Evolutionary conservation across 2,797 vertebrate species (phyloP), one percentile per base, ranked within the genome.

Genomic region (Mormyrus proboscirostris): DNA sequence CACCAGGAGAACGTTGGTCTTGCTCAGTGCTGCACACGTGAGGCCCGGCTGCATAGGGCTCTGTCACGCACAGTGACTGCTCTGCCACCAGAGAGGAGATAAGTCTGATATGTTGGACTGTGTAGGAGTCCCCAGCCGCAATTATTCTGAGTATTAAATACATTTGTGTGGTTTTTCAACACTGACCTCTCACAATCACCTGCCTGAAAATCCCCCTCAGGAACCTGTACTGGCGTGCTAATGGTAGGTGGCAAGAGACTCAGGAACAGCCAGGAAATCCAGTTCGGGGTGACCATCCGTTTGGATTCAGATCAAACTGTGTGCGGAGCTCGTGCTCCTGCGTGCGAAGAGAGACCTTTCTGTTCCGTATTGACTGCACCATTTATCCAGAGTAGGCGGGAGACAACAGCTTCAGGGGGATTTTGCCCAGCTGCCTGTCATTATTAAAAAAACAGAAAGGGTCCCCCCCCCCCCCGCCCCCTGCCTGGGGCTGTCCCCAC

Each of bases 331-430:
- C 4, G 14, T 86, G 84, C 22, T 22, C 25, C 50, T 1, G 25
- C 7, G 29, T 62, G 65, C 0, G 50, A 33, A 19, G 47, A 87
- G 59, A 73, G 69, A 22, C 14, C 53, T 50, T 84, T 62, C 79
- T 88, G 38, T 29, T 47, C 86, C 44, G 57, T 84, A 89, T 83
- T 41, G 88, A 90, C 88, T 88, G 88, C 49, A 51, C 51, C 85
- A 50, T 57, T 69, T 33, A 83, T 83, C 12, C 41, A 55, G 44
- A 62, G 41, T 84, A 85, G 49, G 73, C 33, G 10, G 90, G 55
- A 69, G 84, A 53, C 53, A 10, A 41, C 14, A 51, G 62, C 29
- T 84, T 62, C 82, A 22, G 83, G 90, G 82, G 41, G 0, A 50
- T 10, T 59, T 88, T 73, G 55, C 62, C 25, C 29, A 10, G 53